Base-by-base conservation (phyloP, 2,888 invertebrate genomes). In the Elegia similella region DNA sequence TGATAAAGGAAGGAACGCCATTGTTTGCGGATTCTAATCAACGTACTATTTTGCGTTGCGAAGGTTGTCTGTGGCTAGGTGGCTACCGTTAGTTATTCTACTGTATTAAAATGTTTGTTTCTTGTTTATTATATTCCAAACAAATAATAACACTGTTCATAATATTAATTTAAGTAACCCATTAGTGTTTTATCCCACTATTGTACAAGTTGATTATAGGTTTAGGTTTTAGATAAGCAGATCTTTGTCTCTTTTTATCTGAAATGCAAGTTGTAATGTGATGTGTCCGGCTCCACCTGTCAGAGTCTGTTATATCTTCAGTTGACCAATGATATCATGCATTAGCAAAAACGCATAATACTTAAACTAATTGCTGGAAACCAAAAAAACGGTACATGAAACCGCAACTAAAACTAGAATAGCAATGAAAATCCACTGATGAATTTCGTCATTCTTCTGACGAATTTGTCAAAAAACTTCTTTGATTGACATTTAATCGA, bases 401-500 rank as follows among this genome's bases (percentile, higher is more conserved):
- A 32, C 23, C 15, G 30, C 43, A 53, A 8, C 13, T 59, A 57
- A 47, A 46, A 38, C 52, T 58, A 47, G 23, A 56, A 46, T 47
- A 15, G 12, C 30, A 53, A 29, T 54, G 53, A 42, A 15, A 46
- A 32, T 29, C 16, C 15, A 16, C 5, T 13, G 29, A 47, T 38
- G 16, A 47, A 32, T 48, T 15, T 50, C 50, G 50, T 50, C 50
- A 34, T 38, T 50, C 44, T 12, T 3, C 74, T 76, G 74, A 76
- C 68, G 68, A 72, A 70, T 78, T 74, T 75, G 67, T 71, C 55
- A 76, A 78, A 82, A 79, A 77, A 60, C 57, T 57, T 58, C 47
- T 62, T 68, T 82, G 82, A 85, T 85, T 80, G 79, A 82, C 80
- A 75, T 78, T 72, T 77, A 78, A 82, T 81, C 75, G 70, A 59